phyloP scores from a whole-genome alignment of 2,888 invertebrate genomes.

The Monoplex corrugatus region DNA sequence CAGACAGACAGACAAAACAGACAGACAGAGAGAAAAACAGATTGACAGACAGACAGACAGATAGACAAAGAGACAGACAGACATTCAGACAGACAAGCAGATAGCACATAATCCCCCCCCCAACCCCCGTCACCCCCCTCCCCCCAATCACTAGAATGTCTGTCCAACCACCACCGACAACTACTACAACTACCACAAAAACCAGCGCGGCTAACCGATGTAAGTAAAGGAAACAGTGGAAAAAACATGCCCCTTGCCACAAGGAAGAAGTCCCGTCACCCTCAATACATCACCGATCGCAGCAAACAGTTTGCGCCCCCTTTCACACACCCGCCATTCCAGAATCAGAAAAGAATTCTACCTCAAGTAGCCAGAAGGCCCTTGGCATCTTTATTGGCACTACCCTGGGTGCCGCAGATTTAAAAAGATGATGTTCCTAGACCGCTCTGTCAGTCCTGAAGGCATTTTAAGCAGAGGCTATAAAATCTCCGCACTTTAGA shows the following conservation, averaged over 20 bases:
- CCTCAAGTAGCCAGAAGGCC: neutral
- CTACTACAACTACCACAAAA: no score
- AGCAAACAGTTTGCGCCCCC: neutral
- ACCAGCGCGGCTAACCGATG: no score
- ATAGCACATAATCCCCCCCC: no score
- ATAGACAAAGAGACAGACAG: no score
- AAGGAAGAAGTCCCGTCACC: neutral
- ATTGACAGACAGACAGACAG: no score
- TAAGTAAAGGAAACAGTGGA: no score
- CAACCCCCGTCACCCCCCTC: no score
- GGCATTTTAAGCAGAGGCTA: conserved; percentile 24
- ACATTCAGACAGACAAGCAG: no score
- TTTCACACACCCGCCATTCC: neutral
- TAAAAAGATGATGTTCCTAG: conserved; percentile 29
- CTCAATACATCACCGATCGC: neutral
- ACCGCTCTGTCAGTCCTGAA: neutral
- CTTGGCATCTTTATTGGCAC: conserved; percentile 14
- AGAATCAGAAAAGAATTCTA: neutral
- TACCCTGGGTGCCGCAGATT: conserved; percentile 3
- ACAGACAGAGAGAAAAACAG: neutral
- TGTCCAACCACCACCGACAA: no score
- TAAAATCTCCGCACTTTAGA: neutral
- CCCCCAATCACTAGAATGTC: no score
- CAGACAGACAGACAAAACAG: neutral
- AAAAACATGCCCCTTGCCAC: no score